Evolutionary conservation across 30 jellyfish, hydroid and myxozoan genomes (phyloP), one percentile per base, ranked within the genome.

Genomic region (Pelagia noctiluca): DNA sequence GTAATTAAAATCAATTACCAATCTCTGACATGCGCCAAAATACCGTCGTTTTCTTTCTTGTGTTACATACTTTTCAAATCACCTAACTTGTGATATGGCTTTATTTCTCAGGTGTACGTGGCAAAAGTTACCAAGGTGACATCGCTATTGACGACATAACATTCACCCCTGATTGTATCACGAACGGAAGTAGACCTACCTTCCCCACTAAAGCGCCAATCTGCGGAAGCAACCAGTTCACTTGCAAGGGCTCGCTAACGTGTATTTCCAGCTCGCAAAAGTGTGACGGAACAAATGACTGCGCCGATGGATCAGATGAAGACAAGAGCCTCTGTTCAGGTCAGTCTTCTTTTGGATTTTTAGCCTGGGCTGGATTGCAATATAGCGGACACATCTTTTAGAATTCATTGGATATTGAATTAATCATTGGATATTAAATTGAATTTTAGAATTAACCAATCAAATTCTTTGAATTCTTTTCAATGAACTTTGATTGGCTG

Each of bases 231-330:
- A 82, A 37, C 52, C 86, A 83, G 35, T 89, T 89, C 76, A 77
- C 87, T 1, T 95, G 99, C 66, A 46, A 26, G 26, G 22, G 97
- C 47, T 31, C 68, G 67, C 86, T 78, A 19, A 77, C 21, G n/a
- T 95, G 99, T 57, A 64, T 95, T 19, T 42, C 90, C 1, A 47
- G 47, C 2, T 65, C 95, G 1, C 62, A 52, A 47, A 57, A 57
- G 31, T 95, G 99, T 85, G 84, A 95, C 57, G 96, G 96, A 1
- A 60, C 22, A 11, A 47, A 38, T 1, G 97, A 95, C 63, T 95
- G 99, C 49, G 71, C 70, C 3, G 99, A 95, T 88, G 86, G 88
- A 2, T 95, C 99, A 0, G 99, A 95, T 67, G 99, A 95, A 64
- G 63, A 35, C 52, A 77, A 82, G 50, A 3, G 63, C 0, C 10